These are phyloP conservation scores for Rhopalosiphum nymphaeae DNA, from an alignment of 2,888 invertebrate species.

Conservation along the genomic window DNA sequence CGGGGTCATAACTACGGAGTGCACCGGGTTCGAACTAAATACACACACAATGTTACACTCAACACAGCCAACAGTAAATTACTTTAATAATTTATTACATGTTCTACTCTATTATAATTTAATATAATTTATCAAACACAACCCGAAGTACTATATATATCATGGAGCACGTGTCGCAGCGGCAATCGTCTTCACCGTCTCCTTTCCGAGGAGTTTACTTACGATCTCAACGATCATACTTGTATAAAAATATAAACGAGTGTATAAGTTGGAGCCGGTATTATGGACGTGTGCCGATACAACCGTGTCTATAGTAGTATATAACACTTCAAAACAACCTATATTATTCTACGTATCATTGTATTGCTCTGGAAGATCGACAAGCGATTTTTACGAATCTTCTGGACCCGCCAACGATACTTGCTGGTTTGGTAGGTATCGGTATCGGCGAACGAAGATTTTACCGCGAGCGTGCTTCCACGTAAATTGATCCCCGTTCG, in stretches of 20 bases:
- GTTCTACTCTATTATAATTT: not conserved
- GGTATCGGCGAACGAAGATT: slow-evolving; percentile 9
- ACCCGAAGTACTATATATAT: not conserved
- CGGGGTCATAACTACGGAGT: slow-evolving; percentile 56
- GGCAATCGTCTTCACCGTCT: not conserved
- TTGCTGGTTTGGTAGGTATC: slow-evolving; percentile 26
- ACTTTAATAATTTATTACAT: not conserved
- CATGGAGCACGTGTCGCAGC: not conserved
- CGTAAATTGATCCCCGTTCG: slow-evolving; percentile 20
- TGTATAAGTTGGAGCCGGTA: not conserved
- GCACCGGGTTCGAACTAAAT: slow-evolving; percentile 28
- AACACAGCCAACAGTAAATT: not conserved
- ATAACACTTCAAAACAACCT: not conserved
- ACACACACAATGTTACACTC: slow-evolving; percentile 19
- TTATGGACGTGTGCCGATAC: not conserved
- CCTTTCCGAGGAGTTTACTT: not conserved
- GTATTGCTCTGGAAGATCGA: not conserved
- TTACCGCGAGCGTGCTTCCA: slow-evolving; percentile 12
- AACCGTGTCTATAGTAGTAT: not conserved
- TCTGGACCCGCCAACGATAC: not conserved
- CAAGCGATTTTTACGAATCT: not conserved
- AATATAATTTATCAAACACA: not conserved
- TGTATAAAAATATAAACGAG: not conserved
- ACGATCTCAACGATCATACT: not conserved
- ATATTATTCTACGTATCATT: not conserved